Conservation (phyloP, 2,888 invertebrate genomes). For the Patella ulyssiponensis region DNA sequence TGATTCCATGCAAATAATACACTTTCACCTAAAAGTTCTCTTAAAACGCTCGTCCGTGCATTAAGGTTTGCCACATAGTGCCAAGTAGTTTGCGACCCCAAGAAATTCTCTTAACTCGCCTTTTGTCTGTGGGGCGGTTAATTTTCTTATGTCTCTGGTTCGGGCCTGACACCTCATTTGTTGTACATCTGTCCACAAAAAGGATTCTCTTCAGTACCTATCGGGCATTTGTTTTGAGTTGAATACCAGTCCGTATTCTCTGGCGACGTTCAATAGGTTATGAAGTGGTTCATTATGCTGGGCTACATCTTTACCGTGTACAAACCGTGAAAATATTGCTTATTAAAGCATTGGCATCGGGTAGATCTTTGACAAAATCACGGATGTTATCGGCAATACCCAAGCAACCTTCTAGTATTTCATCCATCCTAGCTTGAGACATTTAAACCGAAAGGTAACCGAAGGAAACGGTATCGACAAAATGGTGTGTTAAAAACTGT, state of each 20-base stretch:
- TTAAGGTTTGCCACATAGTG: no score
- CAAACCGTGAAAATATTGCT: not conserved
- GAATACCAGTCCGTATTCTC: not conserved
- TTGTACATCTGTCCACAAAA: not conserved
- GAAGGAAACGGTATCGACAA: no score
- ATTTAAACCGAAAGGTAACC: not conserved
- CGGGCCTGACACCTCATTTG: no score
- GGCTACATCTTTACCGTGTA: not conserved
- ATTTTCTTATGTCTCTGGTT: no score
- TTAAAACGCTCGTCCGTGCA: no score
- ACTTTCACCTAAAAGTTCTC: not conserved
- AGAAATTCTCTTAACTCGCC: no score
- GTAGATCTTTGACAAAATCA: not conserved
- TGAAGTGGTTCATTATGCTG: not conserved
- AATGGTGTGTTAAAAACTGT: no score
- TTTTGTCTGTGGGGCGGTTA: no score
- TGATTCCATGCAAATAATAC: not conserved
- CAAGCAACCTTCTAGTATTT: not conserved
- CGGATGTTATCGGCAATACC: not conserved
- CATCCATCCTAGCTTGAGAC: constrained; percentile 1
- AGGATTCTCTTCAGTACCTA: constrained; percentile 3
- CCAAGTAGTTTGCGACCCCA: no score
- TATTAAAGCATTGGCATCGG: not conserved
- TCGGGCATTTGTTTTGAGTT: not conserved
- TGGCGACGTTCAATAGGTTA: not conserved